phyloP scores from a whole-genome alignment of 53 echinoderm and acorn worm species.

The Astropecten irregularis region DNA sequence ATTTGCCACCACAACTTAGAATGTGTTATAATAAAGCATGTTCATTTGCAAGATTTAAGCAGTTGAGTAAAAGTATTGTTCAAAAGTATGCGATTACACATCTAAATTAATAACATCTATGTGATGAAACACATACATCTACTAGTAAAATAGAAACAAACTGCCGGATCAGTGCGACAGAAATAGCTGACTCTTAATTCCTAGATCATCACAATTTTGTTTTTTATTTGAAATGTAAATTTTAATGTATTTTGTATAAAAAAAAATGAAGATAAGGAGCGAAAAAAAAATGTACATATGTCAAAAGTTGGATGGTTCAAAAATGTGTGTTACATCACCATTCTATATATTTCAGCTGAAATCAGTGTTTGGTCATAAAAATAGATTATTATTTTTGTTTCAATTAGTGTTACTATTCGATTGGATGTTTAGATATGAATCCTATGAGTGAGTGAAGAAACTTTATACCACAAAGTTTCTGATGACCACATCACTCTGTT shows the following conservation, averaged over 20 bases:
- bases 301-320: constrained; percentile 3
- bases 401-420: neutral
- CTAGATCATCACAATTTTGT: constrained; percentile 2
- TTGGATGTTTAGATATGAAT: neutral
- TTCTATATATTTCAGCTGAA: constrained; percentile 49
- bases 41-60: too few species aligned
- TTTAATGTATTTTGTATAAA: constrained; percentile 45
- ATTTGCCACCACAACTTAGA: too few species aligned
- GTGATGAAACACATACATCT: too few species aligned
- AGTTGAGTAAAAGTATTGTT: too few species aligned
- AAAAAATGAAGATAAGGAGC: neutral
- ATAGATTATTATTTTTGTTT: neutral
- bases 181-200: neutral
- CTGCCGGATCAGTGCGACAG: constrained; percentile 38
- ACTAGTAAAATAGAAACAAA: constrained; percentile 22
- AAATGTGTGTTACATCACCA: constrained; percentile 10
- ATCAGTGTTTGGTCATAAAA: constrained; percentile 23
- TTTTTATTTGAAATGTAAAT: constrained; percentile 15
- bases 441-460: too few species aligned
- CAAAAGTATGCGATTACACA: too few species aligned
- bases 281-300: constrained; percentile 29
- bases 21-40: too few species aligned
- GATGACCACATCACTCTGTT: too few species aligned
- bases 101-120: too few species aligned
- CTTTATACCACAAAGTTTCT: too few species aligned